Evolutionary conservation across 2,113 vertebrate species (phyloP).

Genomic region (Thryonomys swinderianus): DNA sequence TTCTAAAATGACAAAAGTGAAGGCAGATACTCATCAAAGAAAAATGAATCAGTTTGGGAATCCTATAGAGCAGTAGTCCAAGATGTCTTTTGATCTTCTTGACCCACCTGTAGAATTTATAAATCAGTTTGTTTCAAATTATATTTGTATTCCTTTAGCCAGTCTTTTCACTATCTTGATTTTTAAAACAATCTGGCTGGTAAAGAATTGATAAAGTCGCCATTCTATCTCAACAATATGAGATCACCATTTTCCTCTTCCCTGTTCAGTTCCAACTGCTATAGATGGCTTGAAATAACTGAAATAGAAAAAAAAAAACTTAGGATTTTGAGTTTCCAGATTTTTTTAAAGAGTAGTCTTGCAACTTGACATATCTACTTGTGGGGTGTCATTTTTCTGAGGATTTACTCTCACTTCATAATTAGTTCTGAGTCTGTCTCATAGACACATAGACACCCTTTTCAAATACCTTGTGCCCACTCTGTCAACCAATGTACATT

Average conservation of each 20-base stretch:
- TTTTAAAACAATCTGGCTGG: constrained; percentile 50
- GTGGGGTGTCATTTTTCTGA: neutral
- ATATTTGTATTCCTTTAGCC: constrained; percentile 72
- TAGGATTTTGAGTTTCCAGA: neutral
- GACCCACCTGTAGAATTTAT: constrained; percentile 62
- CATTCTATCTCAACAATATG: constrained; percentile 60
- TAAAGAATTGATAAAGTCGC: constrained; percentile 68
- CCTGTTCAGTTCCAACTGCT: constrained; percentile 54
- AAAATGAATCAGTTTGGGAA: neutral
- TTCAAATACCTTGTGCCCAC: neutral
- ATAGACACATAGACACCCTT: neutral
- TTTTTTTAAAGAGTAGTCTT: neutral
- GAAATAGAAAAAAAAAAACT: constrained; percentile 49
- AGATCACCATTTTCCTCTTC: constrained; percentile 52
- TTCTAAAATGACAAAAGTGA: constrained; percentile 70
- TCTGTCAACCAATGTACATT: neutral
- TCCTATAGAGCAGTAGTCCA: constrained; percentile 52
- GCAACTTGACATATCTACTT: neutral
- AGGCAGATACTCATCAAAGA: neutral
- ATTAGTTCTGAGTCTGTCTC: neutral
- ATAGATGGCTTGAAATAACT: constrained; percentile 58
- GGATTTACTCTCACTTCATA: neutral
- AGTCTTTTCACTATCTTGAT: constrained; percentile 69
- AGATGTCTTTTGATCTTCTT: constrained; percentile 71
- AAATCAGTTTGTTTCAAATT: constrained; percentile 74